Evolutionary conservation across 2,888 invertebrate genomes (phyloP).

Genomic region (Asteroscopus sphinx): DNA sequence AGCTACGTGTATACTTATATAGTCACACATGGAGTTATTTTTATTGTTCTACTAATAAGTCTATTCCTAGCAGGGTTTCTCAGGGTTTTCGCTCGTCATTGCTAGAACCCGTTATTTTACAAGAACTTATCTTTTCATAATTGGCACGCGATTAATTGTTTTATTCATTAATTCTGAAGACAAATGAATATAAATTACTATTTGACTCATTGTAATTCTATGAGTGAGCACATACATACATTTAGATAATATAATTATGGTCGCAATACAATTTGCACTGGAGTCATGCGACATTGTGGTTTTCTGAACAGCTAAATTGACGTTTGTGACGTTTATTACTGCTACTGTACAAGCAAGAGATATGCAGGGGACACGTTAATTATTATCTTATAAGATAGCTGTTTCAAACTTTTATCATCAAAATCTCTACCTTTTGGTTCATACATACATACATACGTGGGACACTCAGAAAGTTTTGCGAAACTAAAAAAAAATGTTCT

Average conservation of each 20-base stretch:
- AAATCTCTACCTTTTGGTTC: too few relatives aligned
- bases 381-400: too few relatives aligned
- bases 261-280: too few relatives aligned
- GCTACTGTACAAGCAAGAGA: too few relatives aligned
- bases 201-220: constrained; percentile 20
- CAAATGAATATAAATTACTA: constrained; percentile 15
- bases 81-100: neutral
- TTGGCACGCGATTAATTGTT: constrained; percentile 8
- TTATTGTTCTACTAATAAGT: constrained; percentile 13
- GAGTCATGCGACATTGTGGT: too few relatives aligned
- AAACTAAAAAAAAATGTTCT: too few relatives aligned
- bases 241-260: neutral
- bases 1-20: neutral
- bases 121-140: constrained; percentile 9
- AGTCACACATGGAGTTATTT: constrained; percentile 34
- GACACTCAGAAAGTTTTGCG: too few relatives aligned
- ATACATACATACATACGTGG: too few relatives aligned
- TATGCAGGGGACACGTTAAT: too few relatives aligned
- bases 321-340: too few relatives aligned
- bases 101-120: constrained; percentile 17
- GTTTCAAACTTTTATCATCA: too few relatives aligned
- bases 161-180: constrained; percentile 21
- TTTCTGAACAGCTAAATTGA: too few relatives aligned
- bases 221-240: neutral
- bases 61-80: neutral